Evolutionary conservation across 1,140 invertebrate genomes (phyloP).

Genomic region (Hyphantria cunea): DNA sequence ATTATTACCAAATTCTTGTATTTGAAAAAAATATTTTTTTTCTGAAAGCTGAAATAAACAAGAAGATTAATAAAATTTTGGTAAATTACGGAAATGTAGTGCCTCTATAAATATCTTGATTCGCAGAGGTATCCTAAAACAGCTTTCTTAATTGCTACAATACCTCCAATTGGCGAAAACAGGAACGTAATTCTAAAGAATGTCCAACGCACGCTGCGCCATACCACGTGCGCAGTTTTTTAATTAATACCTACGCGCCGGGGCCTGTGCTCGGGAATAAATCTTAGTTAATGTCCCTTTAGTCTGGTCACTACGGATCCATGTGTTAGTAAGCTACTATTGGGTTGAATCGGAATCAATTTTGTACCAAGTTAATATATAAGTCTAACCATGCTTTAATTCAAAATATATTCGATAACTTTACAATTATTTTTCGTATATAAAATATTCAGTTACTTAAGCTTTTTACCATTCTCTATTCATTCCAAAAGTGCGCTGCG

Average conservation of each 20-base stretch:
- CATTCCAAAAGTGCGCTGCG: no score
- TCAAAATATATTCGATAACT: no score
- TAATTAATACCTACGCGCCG: conserved; percentile 65
- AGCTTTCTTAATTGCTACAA: conserved; percentile 12
- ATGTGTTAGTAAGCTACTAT: conserved; percentile 37
- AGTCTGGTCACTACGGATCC: conserved; percentile 39
- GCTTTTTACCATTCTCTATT: no score
- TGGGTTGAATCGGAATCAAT: conserved; percentile 34
- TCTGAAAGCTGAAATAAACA: no score
- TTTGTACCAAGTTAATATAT: conserved; percentile 20
- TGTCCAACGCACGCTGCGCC: conserved; percentile 43
- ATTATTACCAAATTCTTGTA: no score
- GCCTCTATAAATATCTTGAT: neutral
- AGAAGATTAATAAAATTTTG: no score
- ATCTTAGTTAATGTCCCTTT: conserved; percentile 76
- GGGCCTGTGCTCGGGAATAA: conserved; percentile 55
- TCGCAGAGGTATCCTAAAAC: neutral
- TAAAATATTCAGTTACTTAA: no score
- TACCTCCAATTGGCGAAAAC: conserved; percentile 4
- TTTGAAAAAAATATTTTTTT: no score
- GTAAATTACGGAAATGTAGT: no score
- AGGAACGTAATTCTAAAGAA: conserved; percentile 43
- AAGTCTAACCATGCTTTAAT: no score
- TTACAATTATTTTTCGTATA: no score
- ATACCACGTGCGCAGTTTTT: conserved; percentile 57